phyloP scores from a whole-genome alignment of 2,797 vertebrate species.

The Thripadectes ignobilis region DNA sequence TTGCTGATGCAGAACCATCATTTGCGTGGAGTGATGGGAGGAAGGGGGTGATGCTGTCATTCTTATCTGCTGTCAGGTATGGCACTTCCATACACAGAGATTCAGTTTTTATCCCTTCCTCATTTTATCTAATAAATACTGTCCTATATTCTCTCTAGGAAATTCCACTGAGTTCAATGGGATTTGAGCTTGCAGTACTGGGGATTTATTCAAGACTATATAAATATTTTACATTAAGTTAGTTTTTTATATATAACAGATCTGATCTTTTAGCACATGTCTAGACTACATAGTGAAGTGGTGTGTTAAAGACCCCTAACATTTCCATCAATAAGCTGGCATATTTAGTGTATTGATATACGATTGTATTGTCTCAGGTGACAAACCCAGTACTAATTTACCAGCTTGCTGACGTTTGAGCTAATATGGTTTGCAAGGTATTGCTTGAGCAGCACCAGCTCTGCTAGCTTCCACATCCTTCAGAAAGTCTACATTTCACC shows the following conservation, averaged over 20 bases:
- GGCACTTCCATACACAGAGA: background rate
- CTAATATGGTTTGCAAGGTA: background rate
- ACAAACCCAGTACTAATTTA: background rate
- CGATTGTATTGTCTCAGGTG: background rate
- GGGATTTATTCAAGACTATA: background rate
- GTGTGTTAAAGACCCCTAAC: background rate
- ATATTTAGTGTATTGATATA: background rate
- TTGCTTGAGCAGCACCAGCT: background rate
- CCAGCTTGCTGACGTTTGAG: background rate
- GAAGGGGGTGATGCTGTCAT: constrained; percentile 21
- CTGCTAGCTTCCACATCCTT: background rate
- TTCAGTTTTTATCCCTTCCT: background rate
- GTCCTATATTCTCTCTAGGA: background rate
- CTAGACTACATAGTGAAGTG: background rate
- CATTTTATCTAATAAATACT: background rate
- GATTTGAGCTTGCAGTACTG: background rate
- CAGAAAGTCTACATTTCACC: background rate
- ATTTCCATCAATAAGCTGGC: background rate
- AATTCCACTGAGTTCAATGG: background rate
- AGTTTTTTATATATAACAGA: background rate
- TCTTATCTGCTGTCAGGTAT: constrained; percentile 21
- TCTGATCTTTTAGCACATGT: background rate
- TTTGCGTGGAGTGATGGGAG: constrained; percentile 1
- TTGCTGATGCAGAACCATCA: background rate
- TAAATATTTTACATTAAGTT: background rate